Percentiles rank a stretch among this genome's conserved stretches.
Evolutionary conservation across 2,113 vertebrate genomes (phyloP).

Genomic region (Ammodytes dubius): DNA sequence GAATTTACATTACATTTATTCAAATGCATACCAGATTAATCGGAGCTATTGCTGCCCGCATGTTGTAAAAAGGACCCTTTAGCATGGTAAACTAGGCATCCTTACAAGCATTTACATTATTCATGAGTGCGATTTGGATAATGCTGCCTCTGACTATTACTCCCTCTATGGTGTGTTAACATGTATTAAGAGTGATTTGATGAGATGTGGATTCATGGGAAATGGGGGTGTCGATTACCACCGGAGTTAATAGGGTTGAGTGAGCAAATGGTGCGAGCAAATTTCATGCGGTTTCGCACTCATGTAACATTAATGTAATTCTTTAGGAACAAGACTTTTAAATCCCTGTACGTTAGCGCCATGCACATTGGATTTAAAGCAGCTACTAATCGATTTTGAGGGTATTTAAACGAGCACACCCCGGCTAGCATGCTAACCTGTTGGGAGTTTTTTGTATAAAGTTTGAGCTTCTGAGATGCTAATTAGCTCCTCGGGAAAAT

Average conservation of each 20-base stretch:
- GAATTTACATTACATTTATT: conserved; percentile 61
- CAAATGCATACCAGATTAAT: conserved; percentile 66
- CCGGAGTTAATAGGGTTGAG: conserved; percentile 74
- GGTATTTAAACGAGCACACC: background rate
- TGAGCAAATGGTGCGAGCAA: conserved; percentile 71
- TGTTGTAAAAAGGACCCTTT: conserved; percentile 70
- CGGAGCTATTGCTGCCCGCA: conserved; percentile 45
- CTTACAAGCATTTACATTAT: conserved; percentile 77
- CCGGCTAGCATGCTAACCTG: background rate
- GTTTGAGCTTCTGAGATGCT: conserved; percentile 1
- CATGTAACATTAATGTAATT: conserved; percentile 73
- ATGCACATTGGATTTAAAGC: conserved; percentile 39
- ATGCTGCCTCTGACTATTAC: conserved; percentile 75
- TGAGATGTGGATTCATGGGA: conserved; percentile 74
- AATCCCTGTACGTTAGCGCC: conserved; percentile 50
- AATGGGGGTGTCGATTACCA: conserved; percentile 71
- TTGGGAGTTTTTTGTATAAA: conserved; percentile 5
- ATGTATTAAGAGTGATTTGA: conserved; percentile 79
- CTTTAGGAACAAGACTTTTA: conserved; percentile 62
- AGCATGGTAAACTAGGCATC: conserved; percentile 63
- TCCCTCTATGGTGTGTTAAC: conserved; percentile 78
- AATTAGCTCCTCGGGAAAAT: conserved; percentile 3
- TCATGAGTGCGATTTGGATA: conserved; percentile 78
- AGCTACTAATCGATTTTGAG: conserved; percentile 43
- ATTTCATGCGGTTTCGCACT: conserved; percentile 71